Conservation (phyloP, 2,797 vertebrate genomes). For the Holocentrus rufus region DNA sequence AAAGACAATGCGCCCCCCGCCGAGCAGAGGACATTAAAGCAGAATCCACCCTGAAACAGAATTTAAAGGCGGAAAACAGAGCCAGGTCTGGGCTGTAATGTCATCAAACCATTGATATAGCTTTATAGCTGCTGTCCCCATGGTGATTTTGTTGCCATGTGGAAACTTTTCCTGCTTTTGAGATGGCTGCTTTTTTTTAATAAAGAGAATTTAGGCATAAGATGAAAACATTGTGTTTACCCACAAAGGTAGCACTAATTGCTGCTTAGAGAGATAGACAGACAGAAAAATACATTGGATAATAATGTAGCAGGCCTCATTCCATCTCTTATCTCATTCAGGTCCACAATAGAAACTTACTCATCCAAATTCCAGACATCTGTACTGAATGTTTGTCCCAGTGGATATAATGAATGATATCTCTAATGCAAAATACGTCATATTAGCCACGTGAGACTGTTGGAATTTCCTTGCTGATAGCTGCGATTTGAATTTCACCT, state of each 20-base stretch:
- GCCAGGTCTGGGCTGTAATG: not conserved
- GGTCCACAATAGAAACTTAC: not conserved
- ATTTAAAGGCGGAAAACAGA: not conserved
- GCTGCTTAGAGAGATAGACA: too few species aligned
- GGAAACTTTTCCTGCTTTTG: not conserved
- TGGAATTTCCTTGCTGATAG: not conserved
- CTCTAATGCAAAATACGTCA: not conserved
- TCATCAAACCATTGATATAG: not conserved
- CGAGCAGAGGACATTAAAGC: slow-evolving; percentile 23
- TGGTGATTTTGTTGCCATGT: not conserved
- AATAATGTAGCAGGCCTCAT: not conserved
- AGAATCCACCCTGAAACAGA: slow-evolving; percentile 10
- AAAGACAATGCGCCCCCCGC: slow-evolving; percentile 53
- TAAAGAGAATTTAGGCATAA: too few species aligned
- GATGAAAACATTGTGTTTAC: too few species aligned
- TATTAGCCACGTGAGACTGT: not conserved
- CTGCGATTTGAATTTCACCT: not conserved
- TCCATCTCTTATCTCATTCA: not conserved
- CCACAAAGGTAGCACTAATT: too few species aligned
- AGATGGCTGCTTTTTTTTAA: not conserved
- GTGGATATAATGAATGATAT: not conserved
- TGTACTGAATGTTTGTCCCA: not conserved
- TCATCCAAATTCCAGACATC: not conserved
- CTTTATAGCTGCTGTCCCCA: not conserved
- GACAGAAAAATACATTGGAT: not conserved